Base-by-base conservation (phyloP, 2,888 invertebrate genomes). In the Artemia sinica region DNA sequence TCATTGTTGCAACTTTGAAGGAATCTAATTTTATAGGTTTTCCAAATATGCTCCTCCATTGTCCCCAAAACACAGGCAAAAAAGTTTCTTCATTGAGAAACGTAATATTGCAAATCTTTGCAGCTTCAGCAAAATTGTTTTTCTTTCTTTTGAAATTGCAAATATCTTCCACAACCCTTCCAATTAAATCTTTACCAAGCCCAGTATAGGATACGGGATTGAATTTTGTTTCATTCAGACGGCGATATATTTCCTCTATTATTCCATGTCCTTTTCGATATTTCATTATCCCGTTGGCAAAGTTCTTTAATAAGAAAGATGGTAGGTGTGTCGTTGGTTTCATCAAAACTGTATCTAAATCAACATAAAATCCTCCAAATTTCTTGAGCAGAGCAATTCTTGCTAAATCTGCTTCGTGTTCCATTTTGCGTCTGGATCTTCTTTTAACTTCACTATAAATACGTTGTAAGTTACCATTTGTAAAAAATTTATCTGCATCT, bases 241-340 rank as follows among this genome's bases (percentile, higher is more conserved):
- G n/a, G n/a, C 18, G n/a, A 58, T 58, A 58, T 18, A 58, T 58
- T 14, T 58, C n/a, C 8, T 58, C 18, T 14, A 58, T 18, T 18
- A 58, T 8, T 58, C 8, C 7, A 9, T 9, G n/a, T 14, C 18
- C 58, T 18, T 58, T 58, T 18, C 18, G n/a, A n/a, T 14, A 58
- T 58, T 18, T n/a, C n/a, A 58, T 58, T n/a, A 58, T 58, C 18
- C 58, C 58, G 58, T 58, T 58, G 58, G 18, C 18, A 58, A 58
- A 58, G n/a, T 58, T 18, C 8, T 18, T 58, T n/a, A n/a, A 58
- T 58, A 58, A 14, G 58, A 58, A 58, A n/a, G n/a, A n/a, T n/a
- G n/a, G 8, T 58, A 58, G 18, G 8, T n/a, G n/a, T 8, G 18
- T n/a, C 10, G 18, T 58, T 8, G n/a, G n/a, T 18, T 58, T 58